These are phyloP conservation scores for Aleiodes alternator DNA, from an alignment of 2,888 invertebrate species.

Conservation along the genomic window DNA sequence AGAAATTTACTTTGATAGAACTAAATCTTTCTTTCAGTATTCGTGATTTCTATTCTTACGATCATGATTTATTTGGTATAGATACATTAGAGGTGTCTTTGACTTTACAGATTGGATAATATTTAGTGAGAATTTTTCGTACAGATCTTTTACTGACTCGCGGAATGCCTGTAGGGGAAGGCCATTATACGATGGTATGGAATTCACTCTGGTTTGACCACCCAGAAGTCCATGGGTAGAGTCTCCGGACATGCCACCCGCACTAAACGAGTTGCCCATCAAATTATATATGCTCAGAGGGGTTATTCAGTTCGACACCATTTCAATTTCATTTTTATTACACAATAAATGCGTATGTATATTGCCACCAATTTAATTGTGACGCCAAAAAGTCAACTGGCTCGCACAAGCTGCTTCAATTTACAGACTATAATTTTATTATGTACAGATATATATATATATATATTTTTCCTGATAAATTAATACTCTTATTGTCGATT, in stretches of 20 bases:
- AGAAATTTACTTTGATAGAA: no score
- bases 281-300: conserved; percentile 24
- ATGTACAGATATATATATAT: no score
- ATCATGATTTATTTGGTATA: not conserved
- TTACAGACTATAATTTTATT: not conserved
- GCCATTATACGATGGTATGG: conserved; percentile 60
- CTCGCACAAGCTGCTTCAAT: not conserved
- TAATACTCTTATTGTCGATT: not conserved
- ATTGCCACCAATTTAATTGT: not conserved
- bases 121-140: conserved; percentile 15
- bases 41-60: not conserved
- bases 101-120: conserved; percentile 4
- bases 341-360: not conserved
- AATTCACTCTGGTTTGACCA: conserved; percentile 68
- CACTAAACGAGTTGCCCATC: conserved; percentile 48
- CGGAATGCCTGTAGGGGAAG: conserved; percentile 52
- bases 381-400: not conserved
- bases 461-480: no score
- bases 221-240: conserved; percentile 63
- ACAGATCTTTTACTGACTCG: conserved; percentile 37
- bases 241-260: conserved; percentile 62
- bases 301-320: conserved; percentile 35
- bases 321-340: conserved; percentile 24
- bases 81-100: conserved; percentile 8
- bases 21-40: not conserved